Percentiles rank a stretch among this genome's conserved stretches.
Evolutionary conservation across 2,113 vertebrate genomes (phyloP).

Genomic region (Phycodurus eques): DNA sequence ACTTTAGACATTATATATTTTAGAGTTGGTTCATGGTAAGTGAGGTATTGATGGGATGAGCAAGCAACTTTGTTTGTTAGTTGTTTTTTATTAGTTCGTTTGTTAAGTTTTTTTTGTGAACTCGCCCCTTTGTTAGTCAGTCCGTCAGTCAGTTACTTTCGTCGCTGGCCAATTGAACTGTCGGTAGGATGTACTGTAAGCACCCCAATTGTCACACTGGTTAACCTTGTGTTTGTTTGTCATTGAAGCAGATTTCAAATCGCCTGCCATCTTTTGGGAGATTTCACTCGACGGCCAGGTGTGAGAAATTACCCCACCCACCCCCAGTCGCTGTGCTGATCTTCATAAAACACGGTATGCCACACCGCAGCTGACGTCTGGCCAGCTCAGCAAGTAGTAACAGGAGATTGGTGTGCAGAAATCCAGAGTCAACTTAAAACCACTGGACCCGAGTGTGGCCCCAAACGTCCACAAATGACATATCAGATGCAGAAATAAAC

Average conservation of each 20-base stretch:
- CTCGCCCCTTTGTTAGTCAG: too few relatives aligned
- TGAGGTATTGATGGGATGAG: too few relatives aligned
- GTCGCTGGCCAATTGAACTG: background rate
- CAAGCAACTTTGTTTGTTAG: too few relatives aligned
- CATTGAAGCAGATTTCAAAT: slow-evolving; percentile 23
- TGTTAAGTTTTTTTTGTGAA: too few relatives aligned
- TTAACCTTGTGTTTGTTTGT: background rate
- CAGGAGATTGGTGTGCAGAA: background rate
- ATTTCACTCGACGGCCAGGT: slow-evolving; percentile 38
- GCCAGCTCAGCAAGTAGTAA: background rate
- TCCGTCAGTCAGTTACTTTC: too few relatives aligned
- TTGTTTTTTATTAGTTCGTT: too few relatives aligned
- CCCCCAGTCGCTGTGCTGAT: slow-evolving; percentile 1
- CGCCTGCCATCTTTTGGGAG: slow-evolving; percentile 29
- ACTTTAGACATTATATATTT: too few relatives aligned
- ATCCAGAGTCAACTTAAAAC: background rate
- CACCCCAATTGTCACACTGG: background rate
- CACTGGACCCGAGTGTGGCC: background rate
- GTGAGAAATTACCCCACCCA: slow-evolving; percentile 21
- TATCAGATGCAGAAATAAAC: background rate
- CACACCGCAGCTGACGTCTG: background rate
- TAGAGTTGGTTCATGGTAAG: too few relatives aligned
- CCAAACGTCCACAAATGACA: too few relatives aligned
- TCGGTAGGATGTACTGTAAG: background rate
- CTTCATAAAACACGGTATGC: slow-evolving; percentile 13